These are phyloP conservation scores for Philotrypesis tridentata DNA, from an alignment of 1,140 invertebrate species.

Conservation along the genomic window DNA sequence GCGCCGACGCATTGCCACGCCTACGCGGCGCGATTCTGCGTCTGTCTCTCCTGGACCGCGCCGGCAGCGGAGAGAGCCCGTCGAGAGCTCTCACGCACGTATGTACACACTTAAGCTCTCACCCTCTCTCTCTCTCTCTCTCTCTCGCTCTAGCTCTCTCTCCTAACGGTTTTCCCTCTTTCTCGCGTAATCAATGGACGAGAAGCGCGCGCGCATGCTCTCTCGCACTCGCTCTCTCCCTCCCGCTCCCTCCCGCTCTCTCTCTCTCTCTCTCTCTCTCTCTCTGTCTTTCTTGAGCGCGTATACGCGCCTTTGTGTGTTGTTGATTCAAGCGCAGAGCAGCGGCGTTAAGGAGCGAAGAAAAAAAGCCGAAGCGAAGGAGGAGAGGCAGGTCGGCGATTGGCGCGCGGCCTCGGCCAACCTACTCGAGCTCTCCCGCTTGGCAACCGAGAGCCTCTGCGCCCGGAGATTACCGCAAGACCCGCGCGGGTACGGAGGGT, in stretches of 20 bases:
- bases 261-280: too few relatives aligned
- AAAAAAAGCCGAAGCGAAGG: conserved; percentile 12
- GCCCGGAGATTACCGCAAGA: neutral
- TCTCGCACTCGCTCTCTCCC: too few relatives aligned
- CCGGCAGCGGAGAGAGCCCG: neutral
- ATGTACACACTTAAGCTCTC: neutral
- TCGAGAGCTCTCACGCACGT: conserved; percentile 34
- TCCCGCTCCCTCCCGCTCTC: conserved; percentile 59
- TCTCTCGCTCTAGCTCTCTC: too few relatives aligned
- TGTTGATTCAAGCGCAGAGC: neutral
- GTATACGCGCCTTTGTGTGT: conserved; percentile 53
- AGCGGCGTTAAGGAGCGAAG: conserved; percentile 41
- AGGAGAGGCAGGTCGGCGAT: conserved; percentile 24
- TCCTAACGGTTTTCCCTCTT: conserved; percentile 67
- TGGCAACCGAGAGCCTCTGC: conserved; percentile 11
- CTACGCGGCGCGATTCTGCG: neutral
- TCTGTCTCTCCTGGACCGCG: conserved; percentile 34
- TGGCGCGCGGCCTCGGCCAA: conserved; percentile 6
- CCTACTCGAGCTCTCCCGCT: neutral
- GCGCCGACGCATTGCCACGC: conserved; percentile 67
- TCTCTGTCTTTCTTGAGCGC: conserved; percentile 48
- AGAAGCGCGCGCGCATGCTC: conserved; percentile 58
- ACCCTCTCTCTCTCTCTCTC: too few relatives aligned
- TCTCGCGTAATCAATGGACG: conserved; percentile 73
- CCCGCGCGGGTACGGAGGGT: neutral